Base-by-base conservation (phyloP, 1,140 invertebrate species). In the Zophobas morio region DNA sequence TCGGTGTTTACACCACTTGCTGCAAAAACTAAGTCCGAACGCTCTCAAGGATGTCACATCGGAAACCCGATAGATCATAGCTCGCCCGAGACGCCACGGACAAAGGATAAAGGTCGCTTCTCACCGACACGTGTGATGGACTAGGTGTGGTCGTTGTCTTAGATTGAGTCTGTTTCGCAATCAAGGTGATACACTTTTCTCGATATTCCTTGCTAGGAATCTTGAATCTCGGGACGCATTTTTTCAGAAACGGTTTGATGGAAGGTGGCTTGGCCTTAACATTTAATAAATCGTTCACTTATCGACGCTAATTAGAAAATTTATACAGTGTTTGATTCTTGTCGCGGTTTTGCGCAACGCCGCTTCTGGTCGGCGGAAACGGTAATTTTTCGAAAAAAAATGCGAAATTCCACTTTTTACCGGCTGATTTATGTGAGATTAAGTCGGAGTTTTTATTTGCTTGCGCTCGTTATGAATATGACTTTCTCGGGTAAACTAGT, bases 141-240 rank as follows among this genome's bases (percentile, higher is more conserved):
- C 37, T 47, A 78, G 77, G 77, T 73, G 77, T 78, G 77, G 77
- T 78, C 77, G 51, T 78, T 70, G 70, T 66, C 70, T 53, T 36
- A 47, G 56, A 40, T 74, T 66, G 56, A 42, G 36, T 36, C 39
- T 49, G 20, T 49, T 42, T 47, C 57, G 20, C 71, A 74, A 66
- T 46, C 77, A 78, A 78, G 77, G 77, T 78, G 77, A 78, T 78
- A 78, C 77, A 78, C 77, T 78, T 78, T 74, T 78, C 77, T 78
- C 70, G 70, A 63, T 77, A 77, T 51, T 70, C 75, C 75, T 77
- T 77, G 70, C 66, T 70, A 77, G 76, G 70, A 77, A 77, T 77
- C 76, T 73, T 77, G 76, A 77, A 71, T 77, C 75, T 71, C 70
- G 56, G 54, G 60, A 70, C 66, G 60, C 46, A 60, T 46, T 63